Percentiles rank a stretch among this genome's conserved stretches.
These are phyloP conservation scores for Xestia ashworthii DNA, from an alignment of 2,888 invertebrate species.

Conservation along the genomic window DNA sequence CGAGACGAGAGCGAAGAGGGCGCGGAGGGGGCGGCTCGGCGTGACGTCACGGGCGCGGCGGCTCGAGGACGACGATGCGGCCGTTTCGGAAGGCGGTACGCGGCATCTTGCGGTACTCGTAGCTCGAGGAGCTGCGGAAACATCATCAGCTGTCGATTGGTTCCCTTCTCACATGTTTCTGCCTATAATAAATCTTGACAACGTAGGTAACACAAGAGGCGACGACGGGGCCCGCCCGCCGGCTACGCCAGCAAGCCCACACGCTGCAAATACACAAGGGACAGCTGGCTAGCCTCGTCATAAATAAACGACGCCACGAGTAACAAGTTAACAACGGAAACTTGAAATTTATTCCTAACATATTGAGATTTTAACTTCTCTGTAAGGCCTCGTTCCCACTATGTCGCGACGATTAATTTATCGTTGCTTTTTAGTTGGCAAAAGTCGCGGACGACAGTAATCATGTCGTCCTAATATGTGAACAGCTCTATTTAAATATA, in stretches of 20 bases:
- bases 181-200: conserved; percentile 59
- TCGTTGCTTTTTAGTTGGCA: too few relatives aligned
- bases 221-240: conserved; percentile 41
- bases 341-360: neutral
- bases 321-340: neutral
- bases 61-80: conserved; percentile 73
- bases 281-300: conserved; percentile 29
- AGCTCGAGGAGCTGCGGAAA: conserved; percentile 50
- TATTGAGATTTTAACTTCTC: too few relatives aligned
- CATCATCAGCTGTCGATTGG: conserved; percentile 44
- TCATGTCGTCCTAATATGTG: too few relatives aligned
- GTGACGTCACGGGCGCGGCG: conserved; percentile 10
- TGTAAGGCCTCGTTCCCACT: too few relatives aligned
- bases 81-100: conserved; percentile 74
- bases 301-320: neutral
- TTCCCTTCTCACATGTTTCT: conserved; percentile 37
- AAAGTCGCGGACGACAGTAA: too few relatives aligned
- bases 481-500: too few relatives aligned
- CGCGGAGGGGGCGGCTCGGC: too few relatives aligned
- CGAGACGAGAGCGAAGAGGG: neutral
- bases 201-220: conserved; percentile 54
- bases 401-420: too few relatives aligned
- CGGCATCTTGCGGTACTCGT: conserved; percentile 68
- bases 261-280: conserved; percentile 50
- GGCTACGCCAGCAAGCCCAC: conserved; percentile 43